Base-by-base conservation (phyloP, 2,797 vertebrate species). In the Takifugu ocellatus region DNA sequence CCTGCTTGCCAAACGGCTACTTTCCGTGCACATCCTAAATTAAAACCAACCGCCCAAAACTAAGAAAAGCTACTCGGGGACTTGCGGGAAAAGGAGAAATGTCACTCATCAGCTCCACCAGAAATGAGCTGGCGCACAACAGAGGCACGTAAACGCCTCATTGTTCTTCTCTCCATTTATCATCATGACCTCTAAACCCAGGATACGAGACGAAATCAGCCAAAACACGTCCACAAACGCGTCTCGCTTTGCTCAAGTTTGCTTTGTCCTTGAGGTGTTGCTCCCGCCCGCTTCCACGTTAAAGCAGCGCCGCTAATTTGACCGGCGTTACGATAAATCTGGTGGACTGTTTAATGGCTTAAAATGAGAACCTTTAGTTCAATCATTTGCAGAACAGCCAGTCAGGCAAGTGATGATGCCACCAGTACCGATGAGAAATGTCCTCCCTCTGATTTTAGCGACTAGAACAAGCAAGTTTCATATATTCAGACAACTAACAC, bases 11-110 rank as follows among this genome's bases (percentile, higher is more conserved):
- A 25, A 48, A 3, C 5, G 14, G 11, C 16, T 6, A 24, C 63
- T n/a, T 16, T 70, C 27, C 61, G 57, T 54, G 62, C 51, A 46
- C 46, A 25, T 48, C 56, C 47, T 69, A 11, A 64, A 66, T 61
- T 65, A 62, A 47, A 65, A 73, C 63, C 5, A 51, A 17, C 0
- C 25, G 53, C 62, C 50, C 51, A 56, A 63, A 63, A 51, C 51
- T n/a, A 2, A 44, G 61, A 58, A 48, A 51, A 48, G 53, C 51
- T 1, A 44, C 61, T 44, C 60, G 25, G 0, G 33, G 56, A 53
- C 5, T 67, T 65, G 52, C 65, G 63, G 60, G 57, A 31, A 72
- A 77, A 77, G 53, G 67, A 60, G 57, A 81, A 78, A 72, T 47
- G 64, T 78, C 80, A 69, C 27, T 78, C 68, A 60, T 39, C 68